Percentiles rank a stretch among this genome's conserved stretches.
Evolutionary conservation across 2,888 invertebrate species (phyloP).

Genomic region (Tetragonula carbonaria): DNA sequence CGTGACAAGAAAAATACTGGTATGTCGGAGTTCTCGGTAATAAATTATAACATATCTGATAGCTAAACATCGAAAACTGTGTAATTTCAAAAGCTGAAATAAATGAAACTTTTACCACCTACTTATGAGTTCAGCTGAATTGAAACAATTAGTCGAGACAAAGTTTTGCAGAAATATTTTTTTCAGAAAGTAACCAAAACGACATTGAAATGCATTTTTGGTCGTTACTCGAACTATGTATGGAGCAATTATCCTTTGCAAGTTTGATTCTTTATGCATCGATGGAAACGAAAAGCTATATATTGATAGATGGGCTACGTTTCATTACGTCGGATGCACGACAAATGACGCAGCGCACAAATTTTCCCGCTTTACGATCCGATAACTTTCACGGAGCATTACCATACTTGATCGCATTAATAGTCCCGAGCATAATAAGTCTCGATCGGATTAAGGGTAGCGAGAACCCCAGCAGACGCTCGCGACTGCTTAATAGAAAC

Average conservation of each 20-base stretch:
- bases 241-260: neutral
- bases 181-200: neutral
- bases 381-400: constrained; percentile 67
- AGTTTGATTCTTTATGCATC: constrained; percentile 20
- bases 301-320: constrained; percentile 45
- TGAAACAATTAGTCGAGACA: neutral
- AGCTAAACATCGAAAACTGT: neutral
- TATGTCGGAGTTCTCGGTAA: neutral
- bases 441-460: constrained; percentile 60
- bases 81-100: neutral
- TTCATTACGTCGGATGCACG: constrained; percentile 30
- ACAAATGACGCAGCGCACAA: constrained; percentile 49
- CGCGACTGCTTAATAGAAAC: constrained; percentile 28
- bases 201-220: no score
- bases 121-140: neutral
- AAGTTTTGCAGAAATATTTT: neutral
- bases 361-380: constrained; percentile 57
- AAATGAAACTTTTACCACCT: neutral
- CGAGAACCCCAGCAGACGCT: constrained; percentile 24
- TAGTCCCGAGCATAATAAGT: constrained; percentile 47
- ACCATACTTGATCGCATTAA: constrained; percentile 69
- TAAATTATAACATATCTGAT: constrained; percentile 15
- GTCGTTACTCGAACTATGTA: neutral
- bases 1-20: constrained; percentile 22
- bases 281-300: constrained; percentile 10